Conservation (phyloP, 2,113 vertebrate species). For the Antechinus flavipes region DNA sequence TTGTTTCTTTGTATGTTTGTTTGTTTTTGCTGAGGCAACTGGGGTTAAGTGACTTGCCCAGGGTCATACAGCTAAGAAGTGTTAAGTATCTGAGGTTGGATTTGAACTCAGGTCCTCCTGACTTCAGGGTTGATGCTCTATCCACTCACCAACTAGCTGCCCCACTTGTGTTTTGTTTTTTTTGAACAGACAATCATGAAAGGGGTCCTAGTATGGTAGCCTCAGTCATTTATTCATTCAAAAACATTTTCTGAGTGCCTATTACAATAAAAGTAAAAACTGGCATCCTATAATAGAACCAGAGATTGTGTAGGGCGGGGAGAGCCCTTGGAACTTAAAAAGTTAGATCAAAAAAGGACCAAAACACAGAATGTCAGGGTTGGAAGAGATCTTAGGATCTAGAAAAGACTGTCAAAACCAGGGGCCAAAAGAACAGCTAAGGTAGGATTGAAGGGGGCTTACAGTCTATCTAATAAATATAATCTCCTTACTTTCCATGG, state of each 20-base stretch:
- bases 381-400: not conserved
- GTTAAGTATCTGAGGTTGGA: no score
- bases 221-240: not conserved
- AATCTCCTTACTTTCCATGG: not conserved
- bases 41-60: no score
- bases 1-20: no score
- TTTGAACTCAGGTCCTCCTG: no score
- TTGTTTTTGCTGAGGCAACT: no score
- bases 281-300: not conserved
- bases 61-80: no score
- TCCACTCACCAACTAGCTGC: no score
- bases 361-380: not conserved
- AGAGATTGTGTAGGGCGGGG: not conserved
- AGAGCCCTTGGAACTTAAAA: not conserved
- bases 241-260: not conserved
- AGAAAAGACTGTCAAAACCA: not conserved
- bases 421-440: not conserved
- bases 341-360: not conserved
- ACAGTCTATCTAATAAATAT: not conserved
- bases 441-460: not conserved
- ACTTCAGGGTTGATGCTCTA: no score
- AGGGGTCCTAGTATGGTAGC: constrained; percentile 16
- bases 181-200: constrained; percentile 23
- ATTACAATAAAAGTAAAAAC: not conserved
- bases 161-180: not conserved